Evolutionary conservation across 2,797 vertebrate genomes (phyloP).

Genomic region (Pseudochaenichthys georgianus): DNA sequence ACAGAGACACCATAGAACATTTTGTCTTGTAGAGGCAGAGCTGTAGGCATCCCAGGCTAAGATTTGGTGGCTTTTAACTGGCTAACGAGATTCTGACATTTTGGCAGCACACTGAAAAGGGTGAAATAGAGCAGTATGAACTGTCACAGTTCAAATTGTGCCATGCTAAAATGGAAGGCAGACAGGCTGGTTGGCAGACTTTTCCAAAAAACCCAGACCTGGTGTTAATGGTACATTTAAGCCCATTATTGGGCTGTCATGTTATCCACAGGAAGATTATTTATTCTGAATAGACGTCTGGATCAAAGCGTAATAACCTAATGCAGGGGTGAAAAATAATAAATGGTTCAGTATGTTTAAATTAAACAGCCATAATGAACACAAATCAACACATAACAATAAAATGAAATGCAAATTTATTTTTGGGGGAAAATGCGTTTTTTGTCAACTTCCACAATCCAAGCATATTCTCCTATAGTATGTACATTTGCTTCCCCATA

Average conservation of each 20-base stretch:
- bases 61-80: conserved; percentile 70
- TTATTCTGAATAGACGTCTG: conserved; percentile 30
- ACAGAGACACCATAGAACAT: conserved; percentile 69
- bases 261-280: conserved; percentile 54
- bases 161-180: conserved; percentile 51
- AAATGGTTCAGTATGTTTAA: conserved; percentile 30
- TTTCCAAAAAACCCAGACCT: conserved; percentile 50
- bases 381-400: conserved; percentile 33
- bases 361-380: conserved; percentile 30
- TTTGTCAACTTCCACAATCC: conserved; percentile 20
- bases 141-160: conserved; percentile 71
- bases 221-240: conserved; percentile 64
- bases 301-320: conserved; percentile 42
- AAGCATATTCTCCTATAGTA: conserved; percentile 26
- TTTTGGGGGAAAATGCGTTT: conserved; percentile 31
- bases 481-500: conserved; percentile 27
- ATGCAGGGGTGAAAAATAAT: conserved; percentile 36
- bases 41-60: conserved; percentile 60
- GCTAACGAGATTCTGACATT: conserved; percentile 76
- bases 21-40: conserved; percentile 66
- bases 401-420: conserved; percentile 23
- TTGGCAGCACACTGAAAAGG: conserved; percentile 75
- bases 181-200: conserved; percentile 46
- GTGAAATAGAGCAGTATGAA: conserved; percentile 70
- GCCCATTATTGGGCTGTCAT: conserved; percentile 50